Base-by-base conservation (phyloP, 2,888 invertebrate species). In the Sminthurides aquaticus region DNA sequence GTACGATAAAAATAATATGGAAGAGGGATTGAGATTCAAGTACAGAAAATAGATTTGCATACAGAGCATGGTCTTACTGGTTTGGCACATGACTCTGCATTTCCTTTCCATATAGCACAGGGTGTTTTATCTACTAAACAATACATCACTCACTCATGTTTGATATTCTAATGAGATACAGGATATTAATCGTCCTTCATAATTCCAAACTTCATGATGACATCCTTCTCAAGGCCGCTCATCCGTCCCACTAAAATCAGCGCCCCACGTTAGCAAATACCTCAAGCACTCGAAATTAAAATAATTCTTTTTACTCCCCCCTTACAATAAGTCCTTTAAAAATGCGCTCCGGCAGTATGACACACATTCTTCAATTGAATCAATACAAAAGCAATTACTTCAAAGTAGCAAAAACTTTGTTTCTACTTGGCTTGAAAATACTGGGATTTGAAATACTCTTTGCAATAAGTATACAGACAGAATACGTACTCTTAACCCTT, bases 101-200 rank as follows among this genome's bases (percentile, higher is more conserved):
- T 34, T 34, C 15, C 43, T 34, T 11, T 5, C 5, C 43, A 11
- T 11, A 5, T 34, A 5, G 5, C 43, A 34, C 43, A 34, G 43
- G 43, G 43, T 34, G 43, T 5, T 34, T 34, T 34, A 34, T 34
- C 43, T 34, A 15, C 15, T 34, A 34, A 34, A 34, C 43, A 34
- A 34, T 34, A 34, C 43, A 11, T 34, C 15, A 34, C 8, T 34
- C 43, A 34, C 43, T 11, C 43, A 34, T 52, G 52, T 20, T 52
- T 52, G 20, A 52, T 52, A 52, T 52, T 52, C 52, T 22, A 34
- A 52, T 52, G 52, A 52, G 52, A 52, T 52, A 20, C 52, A 52
- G 52, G 52, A 52, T 52, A 52, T 52, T 52, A 52, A 52, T 8
- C 52, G 52, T 52, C 52, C 52, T 52, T 52, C 52, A 20, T 22